Evolutionary conservation across 92 coral and sea anemone species (phyloP).

Genomic region (Parazoanthus swiftii): DNA sequence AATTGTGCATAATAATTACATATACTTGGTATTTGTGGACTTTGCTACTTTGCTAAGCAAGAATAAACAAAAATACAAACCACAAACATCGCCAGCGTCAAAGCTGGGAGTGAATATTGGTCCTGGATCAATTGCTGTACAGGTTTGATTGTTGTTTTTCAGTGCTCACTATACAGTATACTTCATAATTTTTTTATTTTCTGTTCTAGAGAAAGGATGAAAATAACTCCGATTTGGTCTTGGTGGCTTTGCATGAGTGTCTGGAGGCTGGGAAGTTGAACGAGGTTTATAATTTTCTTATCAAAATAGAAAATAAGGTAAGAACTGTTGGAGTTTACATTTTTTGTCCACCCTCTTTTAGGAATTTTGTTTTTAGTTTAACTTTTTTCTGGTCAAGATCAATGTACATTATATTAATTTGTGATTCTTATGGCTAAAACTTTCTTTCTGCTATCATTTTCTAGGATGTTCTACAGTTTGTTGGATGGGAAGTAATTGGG

Average conservation of each 20-base stretch:
- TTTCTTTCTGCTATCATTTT: not conserved
- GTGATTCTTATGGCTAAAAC: not conserved
- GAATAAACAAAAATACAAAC: too few relatives aligned
- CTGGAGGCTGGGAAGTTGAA: conserved; percentile 57
- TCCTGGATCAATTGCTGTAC: too few relatives aligned
- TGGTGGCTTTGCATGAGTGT: conserved; percentile 72
- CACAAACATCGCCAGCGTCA: too few relatives aligned
- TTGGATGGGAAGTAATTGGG: conserved; percentile 88
- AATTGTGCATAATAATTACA: too few relatives aligned
- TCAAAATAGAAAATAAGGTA: conserved; percentile 31
- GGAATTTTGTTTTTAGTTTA: too few relatives aligned
- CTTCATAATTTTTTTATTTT: not conserved
- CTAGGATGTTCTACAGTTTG: conserved; percentile 78
- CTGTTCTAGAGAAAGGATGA: conserved; percentile 57
- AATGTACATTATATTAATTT: not conserved
- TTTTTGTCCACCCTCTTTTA: too few relatives aligned
- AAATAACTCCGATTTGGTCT: conserved; percentile 53
- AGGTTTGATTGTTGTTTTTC: not conserved
- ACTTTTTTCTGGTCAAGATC: too few relatives aligned
- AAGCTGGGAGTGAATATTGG: too few relatives aligned
- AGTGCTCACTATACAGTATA: too few relatives aligned
- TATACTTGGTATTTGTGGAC: too few relatives aligned
- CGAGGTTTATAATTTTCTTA: conserved; percentile 48
- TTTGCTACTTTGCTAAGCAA: too few relatives aligned
- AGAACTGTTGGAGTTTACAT: too few relatives aligned